phyloP scores from a whole-genome alignment of 2,113 vertebrate genomes.

The Petaurus breviceps region DNA sequence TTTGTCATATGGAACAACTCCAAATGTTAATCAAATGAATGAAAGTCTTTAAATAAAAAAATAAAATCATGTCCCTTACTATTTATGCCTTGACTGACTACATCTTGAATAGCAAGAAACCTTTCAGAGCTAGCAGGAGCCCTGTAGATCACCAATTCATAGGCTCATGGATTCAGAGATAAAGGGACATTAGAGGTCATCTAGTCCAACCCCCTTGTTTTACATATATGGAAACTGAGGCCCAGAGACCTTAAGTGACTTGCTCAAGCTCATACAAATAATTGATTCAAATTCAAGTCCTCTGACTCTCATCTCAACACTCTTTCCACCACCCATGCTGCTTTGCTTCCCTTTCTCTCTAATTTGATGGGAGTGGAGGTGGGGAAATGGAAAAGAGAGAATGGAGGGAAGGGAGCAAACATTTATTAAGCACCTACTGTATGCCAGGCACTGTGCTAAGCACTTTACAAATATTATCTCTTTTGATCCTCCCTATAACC shows the following conservation, averaged over 20 bases:
- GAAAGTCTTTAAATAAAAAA: neutral
- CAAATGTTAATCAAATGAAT: neutral
- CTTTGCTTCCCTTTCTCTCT: too few relatives aligned
- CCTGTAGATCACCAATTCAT: neutral
- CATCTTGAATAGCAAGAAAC: neutral
- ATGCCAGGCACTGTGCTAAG: neutral
- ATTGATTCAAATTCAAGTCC: neutral
- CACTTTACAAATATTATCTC: neutral
- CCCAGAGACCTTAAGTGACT: neutral
- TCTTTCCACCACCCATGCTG: neutral
- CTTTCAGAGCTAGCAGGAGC: neutral
- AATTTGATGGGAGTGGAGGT: too few relatives aligned
- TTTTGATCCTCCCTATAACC: neutral
- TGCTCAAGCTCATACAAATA: neutral
- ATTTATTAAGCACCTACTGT: neutral
- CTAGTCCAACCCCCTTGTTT: neutral
- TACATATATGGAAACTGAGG: conserved; percentile 16
- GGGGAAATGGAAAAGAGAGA: too few relatives aligned
- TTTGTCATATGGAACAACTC: neutral
- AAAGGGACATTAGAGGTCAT: neutral
- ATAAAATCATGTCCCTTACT: neutral
- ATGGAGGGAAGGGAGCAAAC: neutral
- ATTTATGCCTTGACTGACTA: neutral
- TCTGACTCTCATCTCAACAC: neutral
- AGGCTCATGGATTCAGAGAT: neutral